Evolutionary conservation across 2,797 vertebrate genomes (phyloP), one percentile per base, ranked within the genome.

Genomic region (Lepidocolaptes lacrymiger): DNA sequence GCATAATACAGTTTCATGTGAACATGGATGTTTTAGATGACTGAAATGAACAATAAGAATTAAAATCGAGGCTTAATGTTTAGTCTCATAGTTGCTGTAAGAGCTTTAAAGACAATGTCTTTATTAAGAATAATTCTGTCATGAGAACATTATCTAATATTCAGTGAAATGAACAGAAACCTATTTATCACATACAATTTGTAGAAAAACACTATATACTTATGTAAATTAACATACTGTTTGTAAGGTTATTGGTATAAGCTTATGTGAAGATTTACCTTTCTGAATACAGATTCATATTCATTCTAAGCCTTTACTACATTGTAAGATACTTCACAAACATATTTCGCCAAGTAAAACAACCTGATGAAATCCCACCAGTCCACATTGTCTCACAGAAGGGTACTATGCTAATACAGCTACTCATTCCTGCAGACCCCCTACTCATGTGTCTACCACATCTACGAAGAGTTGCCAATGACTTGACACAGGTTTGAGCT

Each of bases 381-480:
- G 13, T 18, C 34, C 20, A 49, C 49, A 62, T 22, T 21, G 8
- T 54, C 15, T 17, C 68, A 21, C 48, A 16, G 24, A 78, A 28
- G 10, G 24, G 19, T 26, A 43, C 22, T 37, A 10, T 1, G 14
- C 15, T 58, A 71, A 34, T 0, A 1, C 2, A 51, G 52, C 19
- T 15, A 12, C 14, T 66, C 43, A 17, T 28, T 69, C 67, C 30
- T 73, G 27, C 3, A 75, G 22, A 32, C 4, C 37, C 12, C n/a
- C 26, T 26, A 17, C 10, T 54, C 22, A 1, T 3, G 0, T 7
- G 51, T 10, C 59, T 83, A n/a, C 17, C 28, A 9, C 55, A 61
- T 32, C n/a, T 30, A 55, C 16, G n/a, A 83, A 67, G 52, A 62
- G 30, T 54, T 48, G 49, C 22, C 20, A 66, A 28, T 37, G 30